These are phyloP conservation scores for Synodontis membranacea DNA, from an alignment of 2,113 vertebrate genomes.

Conservation along the genomic window DNA sequence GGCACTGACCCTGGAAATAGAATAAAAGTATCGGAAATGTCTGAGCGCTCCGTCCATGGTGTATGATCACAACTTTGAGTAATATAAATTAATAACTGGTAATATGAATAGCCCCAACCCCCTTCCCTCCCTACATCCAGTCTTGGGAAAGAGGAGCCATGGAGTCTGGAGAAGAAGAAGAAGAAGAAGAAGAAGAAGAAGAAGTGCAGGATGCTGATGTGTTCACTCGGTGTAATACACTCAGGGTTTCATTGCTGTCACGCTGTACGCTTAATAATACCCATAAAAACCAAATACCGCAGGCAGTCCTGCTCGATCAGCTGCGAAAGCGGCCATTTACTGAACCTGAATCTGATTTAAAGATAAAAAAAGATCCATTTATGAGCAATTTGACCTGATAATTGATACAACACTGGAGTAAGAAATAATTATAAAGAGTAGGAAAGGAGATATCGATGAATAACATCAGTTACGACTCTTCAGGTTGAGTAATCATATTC, in stretches of 20 bases:
- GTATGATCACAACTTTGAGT: slow-evolving; percentile 22
- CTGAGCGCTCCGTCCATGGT: background rate
- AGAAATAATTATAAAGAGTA: background rate
- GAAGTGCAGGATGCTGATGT: slow-evolving; percentile 4
- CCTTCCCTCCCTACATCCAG: slow-evolving; percentile 50
- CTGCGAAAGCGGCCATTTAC: background rate
- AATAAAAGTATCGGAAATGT: slow-evolving; percentile 20
- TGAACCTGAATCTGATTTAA: background rate
- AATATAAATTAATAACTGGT: slow-evolving; percentile 61
- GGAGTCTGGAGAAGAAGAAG: slow-evolving; percentile 66
- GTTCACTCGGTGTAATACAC: slow-evolving; percentile 54
- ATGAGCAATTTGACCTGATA: slow-evolving; percentile 1
- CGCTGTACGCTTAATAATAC: slow-evolving; percentile 16
- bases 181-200: too few relatives aligned
- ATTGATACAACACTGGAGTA: background rate
- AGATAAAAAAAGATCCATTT: background rate
- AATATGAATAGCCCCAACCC: slow-evolving; percentile 61
- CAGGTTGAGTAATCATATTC: background rate
- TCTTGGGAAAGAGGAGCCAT: slow-evolving; percentile 64
- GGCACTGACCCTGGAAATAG: slow-evolving; percentile 13
- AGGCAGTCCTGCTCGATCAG: background rate
- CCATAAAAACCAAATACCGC: background rate
- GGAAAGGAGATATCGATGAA: background rate
- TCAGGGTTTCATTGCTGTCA: slow-evolving; percentile 65
- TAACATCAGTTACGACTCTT: background rate